A percentile compares a stretch with the other conserved stretches of the same genome.
phyloP scores from a whole-genome alignment of 2,888 invertebrate genomes.

The Galerucella pusilla region DNA sequence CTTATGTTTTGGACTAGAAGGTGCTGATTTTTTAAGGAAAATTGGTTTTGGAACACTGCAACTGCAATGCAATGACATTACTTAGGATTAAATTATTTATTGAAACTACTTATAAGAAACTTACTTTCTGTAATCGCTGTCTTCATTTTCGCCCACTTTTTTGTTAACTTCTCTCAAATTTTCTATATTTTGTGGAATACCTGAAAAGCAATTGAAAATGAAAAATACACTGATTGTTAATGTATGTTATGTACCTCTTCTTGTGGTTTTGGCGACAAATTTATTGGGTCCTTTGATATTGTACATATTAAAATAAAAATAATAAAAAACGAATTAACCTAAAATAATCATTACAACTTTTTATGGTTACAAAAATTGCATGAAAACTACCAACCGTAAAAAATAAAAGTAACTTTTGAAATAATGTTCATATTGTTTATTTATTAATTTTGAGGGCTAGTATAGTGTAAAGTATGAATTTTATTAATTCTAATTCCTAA shows the following conservation, averaged over 20 bases:
- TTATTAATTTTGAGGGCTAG: no score
- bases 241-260: constrained; percentile 68
- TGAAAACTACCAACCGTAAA: neutral
- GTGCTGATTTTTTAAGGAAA: constrained; percentile 71
- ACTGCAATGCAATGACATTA: constrained; percentile 26
- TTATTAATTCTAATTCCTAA: no score
- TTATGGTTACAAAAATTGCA: neutral
- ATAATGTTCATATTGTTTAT: no score
- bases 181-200: constrained; percentile 84
- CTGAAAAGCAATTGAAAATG: constrained; percentile 62
- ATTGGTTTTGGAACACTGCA: constrained; percentile 83
- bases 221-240: constrained; percentile 3
- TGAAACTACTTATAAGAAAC: constrained; percentile 42
- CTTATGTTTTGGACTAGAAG: constrained; percentile 70
- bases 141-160: constrained; percentile 75
- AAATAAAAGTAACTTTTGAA: neutral
- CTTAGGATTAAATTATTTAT: constrained; percentile 11
- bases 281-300: constrained; percentile 90
- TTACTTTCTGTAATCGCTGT: constrained; percentile 76
- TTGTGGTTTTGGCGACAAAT: constrained; percentile 86
- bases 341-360: constrained; percentile 13
- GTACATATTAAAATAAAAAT: constrained; percentile 71
- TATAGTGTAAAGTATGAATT: no score
- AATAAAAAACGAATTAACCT: constrained; percentile 18
- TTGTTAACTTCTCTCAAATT: constrained; percentile 78